These are phyloP conservation scores for Nestor notabilis DNA, from an alignment of 2,113 vertebrate species.

Conservation along the genomic window DNA sequence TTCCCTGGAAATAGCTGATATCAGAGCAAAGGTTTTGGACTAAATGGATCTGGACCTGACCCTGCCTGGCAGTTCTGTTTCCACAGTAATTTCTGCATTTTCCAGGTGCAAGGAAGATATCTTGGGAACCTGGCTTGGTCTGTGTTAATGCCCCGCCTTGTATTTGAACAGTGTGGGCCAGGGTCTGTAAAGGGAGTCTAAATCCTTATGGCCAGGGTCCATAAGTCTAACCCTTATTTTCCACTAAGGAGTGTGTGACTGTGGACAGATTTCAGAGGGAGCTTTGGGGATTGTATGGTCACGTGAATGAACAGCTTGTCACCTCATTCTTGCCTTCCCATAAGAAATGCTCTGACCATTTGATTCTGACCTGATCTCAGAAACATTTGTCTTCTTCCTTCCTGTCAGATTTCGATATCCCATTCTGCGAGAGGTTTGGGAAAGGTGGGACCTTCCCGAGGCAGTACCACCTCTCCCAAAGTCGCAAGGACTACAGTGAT, in stretches of 20 bases:
- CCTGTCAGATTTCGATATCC: conserved; percentile 65
- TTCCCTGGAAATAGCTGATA: neutral
- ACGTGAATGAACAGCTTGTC: neutral
- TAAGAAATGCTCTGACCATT: neutral
- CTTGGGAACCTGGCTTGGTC: neutral
- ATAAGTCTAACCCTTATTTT: neutral
- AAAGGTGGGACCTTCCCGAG: conserved; percentile 91
- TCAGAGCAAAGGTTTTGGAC: neutral
- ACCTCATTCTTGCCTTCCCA: neutral
- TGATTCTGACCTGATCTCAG: neutral
- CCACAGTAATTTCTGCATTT: neutral
- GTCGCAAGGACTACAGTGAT: conserved; percentile 88
- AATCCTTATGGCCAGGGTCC: too few relatives aligned
- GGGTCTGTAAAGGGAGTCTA: neutral
- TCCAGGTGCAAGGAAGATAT: neutral
- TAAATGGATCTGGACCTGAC: neutral
- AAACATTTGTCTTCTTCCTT: neutral
- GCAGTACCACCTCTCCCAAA: conserved; percentile 87
- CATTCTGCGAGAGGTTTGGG: conserved; percentile 76
- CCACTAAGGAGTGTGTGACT: neutral
- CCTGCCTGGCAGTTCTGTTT: neutral
- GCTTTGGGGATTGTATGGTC: neutral
- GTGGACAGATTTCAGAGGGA: neutral
- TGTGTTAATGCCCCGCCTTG: neutral
- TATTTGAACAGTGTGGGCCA: neutral